Base-by-base conservation (phyloP, 2,797 vertebrate species). In the Bradypus variegatus region DNA sequence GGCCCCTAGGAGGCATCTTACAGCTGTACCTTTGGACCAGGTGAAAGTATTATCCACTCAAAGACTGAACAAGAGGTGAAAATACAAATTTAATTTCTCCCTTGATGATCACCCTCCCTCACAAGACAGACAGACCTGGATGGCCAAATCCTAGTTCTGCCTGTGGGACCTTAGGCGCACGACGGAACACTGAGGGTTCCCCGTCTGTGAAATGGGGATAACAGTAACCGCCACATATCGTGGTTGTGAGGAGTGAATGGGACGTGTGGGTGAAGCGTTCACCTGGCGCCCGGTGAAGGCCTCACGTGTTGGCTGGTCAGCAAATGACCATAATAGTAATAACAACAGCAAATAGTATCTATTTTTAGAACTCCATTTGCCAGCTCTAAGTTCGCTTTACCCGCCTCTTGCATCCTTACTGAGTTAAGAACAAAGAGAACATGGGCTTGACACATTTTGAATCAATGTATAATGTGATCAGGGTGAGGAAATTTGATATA, bases 271-370 rank as follows among this genome's bases (percentile, higher is more conserved):
- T 31, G 13, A 50, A 38, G 18, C 31, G 33, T 48, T 41, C 69
- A 73, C 36, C 4, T 11, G 8, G 33, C 6, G 6, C 81, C 79
- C 58, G 48, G n/a, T 23, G 10, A 58, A 41, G 64, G 1, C 27
- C 45, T 67, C 33, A 27, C 41, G 70, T 55, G 27, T n/a, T 21
- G 38, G 70, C 14, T 50, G 73, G 23, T 27, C 21, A 45, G 41
- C 6, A 6, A 16, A 2, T 6, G 2, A 25, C 58, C 62, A 18
- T 9, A 18, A 31, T 12, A 58, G 2, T 12, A 9, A 3, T 11
- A 33, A 41, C 33, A 53, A 3, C 1, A 29, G 4, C 2, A 18
- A 75, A 0, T 16, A 15, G 19, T 11, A 2, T 45, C 41, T 7
- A 3, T 6, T 55, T 31, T 48, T 27, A 80, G 64, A 58, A 31